Evolutionary conservation across 2,888 invertebrate species (phyloP), one percentile per base, ranked within the genome.

Genomic region (Stramonita haemastoma): DNA sequence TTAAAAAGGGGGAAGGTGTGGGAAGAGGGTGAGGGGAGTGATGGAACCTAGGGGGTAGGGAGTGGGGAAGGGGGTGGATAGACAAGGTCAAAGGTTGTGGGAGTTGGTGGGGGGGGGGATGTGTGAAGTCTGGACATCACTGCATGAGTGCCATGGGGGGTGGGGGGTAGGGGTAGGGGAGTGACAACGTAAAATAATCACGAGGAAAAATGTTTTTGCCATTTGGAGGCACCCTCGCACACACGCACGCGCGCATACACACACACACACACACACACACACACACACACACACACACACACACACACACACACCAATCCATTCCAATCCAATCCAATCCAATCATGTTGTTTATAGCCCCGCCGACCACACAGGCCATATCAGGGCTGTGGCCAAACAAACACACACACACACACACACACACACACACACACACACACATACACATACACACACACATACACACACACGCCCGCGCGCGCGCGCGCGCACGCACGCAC

Each of bases 231-330:
- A 11, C 79, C 15, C 79, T 6, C 79, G 2, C 79, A 26, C n/a
- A 70, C 70, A 70, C 22, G 22, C 70, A 70, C 70, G 22, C 22
- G 26, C 11, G 26, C 70, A 70, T 5, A 70, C 70, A 70, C 70
- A 70, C 70, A 70, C 70, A 17, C 15, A 70, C 70, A 70, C 15
- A 70, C 70, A 70, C 70, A 70, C 70, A 70, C 70, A 70, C 70
- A 70, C 70, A 70, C 70, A 70, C 70, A 70, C 70, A 70, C 70
- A 70, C 70, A 70, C 70, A 17, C 70, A 70, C 70, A 70, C 70
- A 70, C 70, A 70, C 70, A 70, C 70, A 22, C 11, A 70, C 70
- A 70, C 5, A 5, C 15, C 15, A 17, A 17, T 5, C 70, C 22
- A 17, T 22, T 70, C 57, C 15, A 15, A 57, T 57, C 15, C 57